Evolutionary conservation across 2,888 invertebrate species (phyloP).

Genomic region (Laothoe populi): DNA sequence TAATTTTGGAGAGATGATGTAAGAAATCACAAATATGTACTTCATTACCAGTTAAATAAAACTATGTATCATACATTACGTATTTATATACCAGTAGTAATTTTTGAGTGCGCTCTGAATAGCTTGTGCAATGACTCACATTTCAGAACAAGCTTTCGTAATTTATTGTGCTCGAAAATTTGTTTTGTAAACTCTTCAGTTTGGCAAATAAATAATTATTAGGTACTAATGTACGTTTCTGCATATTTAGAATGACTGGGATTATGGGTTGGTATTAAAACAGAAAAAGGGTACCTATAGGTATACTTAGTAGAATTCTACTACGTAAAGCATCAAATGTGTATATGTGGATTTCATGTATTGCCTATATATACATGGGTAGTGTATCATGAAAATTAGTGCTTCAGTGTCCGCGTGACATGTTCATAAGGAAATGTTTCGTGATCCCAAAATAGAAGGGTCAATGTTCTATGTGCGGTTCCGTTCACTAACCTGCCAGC

Average conservation of each 20-base stretch:
- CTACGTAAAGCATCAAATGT: no score
- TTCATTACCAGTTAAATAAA: slow-evolving; percentile 2
- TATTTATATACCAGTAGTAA: slow-evolving; percentile 6
- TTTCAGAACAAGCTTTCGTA: slow-evolving; percentile 18
- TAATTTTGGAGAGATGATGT: not conserved
- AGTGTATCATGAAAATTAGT: slow-evolving; percentile 24
- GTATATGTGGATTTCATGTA: not conserved
- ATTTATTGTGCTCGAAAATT: not conserved
- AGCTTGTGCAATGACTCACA: slow-evolving; percentile 19
- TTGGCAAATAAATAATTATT: not conserved
- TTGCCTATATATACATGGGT: not conserved
- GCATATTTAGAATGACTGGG: not conserved
- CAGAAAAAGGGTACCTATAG: no score
- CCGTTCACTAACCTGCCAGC: slow-evolving; percentile 75
- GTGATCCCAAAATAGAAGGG: slow-evolving; percentile 69
- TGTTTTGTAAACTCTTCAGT: not conserved
- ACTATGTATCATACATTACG: slow-evolving; percentile 2
- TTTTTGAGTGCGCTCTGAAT: slow-evolving; percentile 13
- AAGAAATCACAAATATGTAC: not conserved
- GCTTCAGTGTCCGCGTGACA: slow-evolving; percentile 32
- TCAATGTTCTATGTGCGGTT: slow-evolving; percentile 60
- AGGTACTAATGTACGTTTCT: not conserved
- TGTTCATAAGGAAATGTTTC: slow-evolving; percentile 58
- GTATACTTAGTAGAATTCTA: no score
- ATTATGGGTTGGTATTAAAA: not conserved